Evolutionary conservation across 2,797 vertebrate species (phyloP), one percentile per base, ranked within the genome.

Genomic region (Hyperoplus lanceolatus): DNA sequence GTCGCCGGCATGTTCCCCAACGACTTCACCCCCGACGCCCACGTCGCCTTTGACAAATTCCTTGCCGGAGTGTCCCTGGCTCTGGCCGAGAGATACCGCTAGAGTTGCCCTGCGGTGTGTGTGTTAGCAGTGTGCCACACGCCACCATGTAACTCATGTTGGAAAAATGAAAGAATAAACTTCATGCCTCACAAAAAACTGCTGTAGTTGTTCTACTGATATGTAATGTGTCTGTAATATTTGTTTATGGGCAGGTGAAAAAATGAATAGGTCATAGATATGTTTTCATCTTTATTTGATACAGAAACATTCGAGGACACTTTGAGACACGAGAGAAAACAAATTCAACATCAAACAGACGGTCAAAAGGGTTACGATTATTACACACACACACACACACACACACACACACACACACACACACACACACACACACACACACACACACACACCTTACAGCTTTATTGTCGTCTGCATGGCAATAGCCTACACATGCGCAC

Each of bases 31-130:
- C 92, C 96, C 0, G 92, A 94, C 42, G 73, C 72, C 3, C 95
- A 97, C 0, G 90, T 96, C 29, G 78, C 96, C 45, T 6, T 96
- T 58, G 97, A 99, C 84, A 99, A 98, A 81, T 97, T 97, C 94
- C 41, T 98, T 18, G 1, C 10, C 0, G 1, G 0, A 0, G 5
- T 97, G 89, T 8, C 89, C 60, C 83, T 55, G 10, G 94, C 89
- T 85, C 95, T 98, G 66, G 66, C 94, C 10, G 96, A 96, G 91
- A 97, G 82, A 66, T 98, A 97, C 92, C 95, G 96, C 87, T 98
- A 91, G 29, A 90, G 75, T 15, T 15, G 65, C 16, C 5, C 29
- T 3, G 29, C 0, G 2, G 16, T 49, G 50, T 0, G 50, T 2
- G n/a, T 10, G 8, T 2, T 3, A 29, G 53, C 48, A 43, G n/a